Conservation (phyloP, 1,140 invertebrate genomes). For the Trigoniulus corallinus region DNA sequence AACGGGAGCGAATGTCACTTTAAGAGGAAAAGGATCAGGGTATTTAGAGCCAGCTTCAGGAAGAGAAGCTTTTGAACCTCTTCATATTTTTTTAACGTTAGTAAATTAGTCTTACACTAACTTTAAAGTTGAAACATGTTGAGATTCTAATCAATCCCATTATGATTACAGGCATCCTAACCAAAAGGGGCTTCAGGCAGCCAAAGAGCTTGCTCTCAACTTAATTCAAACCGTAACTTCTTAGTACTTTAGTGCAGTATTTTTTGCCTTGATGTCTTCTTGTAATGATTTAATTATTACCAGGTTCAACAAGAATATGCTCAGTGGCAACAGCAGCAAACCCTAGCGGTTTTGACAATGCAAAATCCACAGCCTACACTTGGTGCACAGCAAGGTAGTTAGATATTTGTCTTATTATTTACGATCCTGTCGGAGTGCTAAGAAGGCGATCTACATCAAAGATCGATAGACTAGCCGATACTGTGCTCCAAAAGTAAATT, state of each 20-base stretch:
- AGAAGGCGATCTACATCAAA: no score
- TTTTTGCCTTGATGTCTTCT: no score
- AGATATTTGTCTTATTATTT: neutral
- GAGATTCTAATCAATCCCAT: neutral
- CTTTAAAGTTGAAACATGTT: neutral
- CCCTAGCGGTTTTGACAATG: neutral
- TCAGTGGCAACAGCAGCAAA: conserved; percentile 31
- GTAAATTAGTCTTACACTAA: conserved; percentile 14
- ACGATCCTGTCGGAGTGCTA: no score
- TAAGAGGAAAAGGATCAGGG: conserved; percentile 48
- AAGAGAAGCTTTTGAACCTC: conserved; percentile 53
- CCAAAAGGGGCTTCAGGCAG: conserved; percentile 46
- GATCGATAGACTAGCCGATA: no score
- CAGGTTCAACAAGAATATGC: conserved; percentile 47
- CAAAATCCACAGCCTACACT: neutral
- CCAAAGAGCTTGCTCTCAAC: conserved; percentile 53
- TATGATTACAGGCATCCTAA: conserved; percentile 39
- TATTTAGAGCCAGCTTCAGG: conserved; percentile 40
- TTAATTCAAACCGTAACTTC: conserved; percentile 52
- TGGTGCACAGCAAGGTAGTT: neutral
- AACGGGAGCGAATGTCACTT: conserved; percentile 52
- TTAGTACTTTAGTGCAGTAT: conserved; percentile 12
- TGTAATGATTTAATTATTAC: no score
- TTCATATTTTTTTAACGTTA: conserved; percentile 57
- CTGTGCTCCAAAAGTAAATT: no score